Conservation (phyloP, 2,113 vertebrate genomes). For the Leptobrachium ailaonicum region DNA sequence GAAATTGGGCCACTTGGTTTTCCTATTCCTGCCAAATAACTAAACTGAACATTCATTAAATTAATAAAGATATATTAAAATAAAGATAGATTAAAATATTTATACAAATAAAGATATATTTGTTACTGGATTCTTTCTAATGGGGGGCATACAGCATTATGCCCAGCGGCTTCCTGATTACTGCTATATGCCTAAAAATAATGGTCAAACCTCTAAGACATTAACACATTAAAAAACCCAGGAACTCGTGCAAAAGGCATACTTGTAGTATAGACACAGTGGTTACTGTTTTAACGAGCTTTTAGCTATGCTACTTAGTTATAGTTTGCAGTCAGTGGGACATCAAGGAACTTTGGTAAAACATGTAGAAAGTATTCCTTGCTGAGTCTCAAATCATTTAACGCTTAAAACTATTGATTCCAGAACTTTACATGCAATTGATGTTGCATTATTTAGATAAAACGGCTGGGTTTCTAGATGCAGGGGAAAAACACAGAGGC, state of each 20-base stretch:
- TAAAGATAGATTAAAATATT: too few relatives aligned
- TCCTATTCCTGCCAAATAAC: too few relatives aligned
- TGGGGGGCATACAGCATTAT: too few relatives aligned
- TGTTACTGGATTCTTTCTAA: too few relatives aligned
- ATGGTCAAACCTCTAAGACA: too few relatives aligned
- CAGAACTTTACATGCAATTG: slow-evolving; percentile 50
- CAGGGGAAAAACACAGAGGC: slow-evolving; percentile 45
- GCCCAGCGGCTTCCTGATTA: too few relatives aligned
- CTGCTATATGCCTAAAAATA: too few relatives aligned
- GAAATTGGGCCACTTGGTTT: too few relatives aligned
- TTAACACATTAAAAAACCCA: neutral
- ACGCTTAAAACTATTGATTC: slow-evolving; percentile 50
- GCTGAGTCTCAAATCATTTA: slow-evolving; percentile 41
- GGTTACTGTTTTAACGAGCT: neutral
- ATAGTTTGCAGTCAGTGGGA: neutral
- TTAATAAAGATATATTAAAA: too few relatives aligned
- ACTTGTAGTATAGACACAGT: neutral
- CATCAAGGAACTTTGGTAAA: neutral
- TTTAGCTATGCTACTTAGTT: neutral
- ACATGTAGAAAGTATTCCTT: neutral
- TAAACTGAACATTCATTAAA: too few relatives aligned
- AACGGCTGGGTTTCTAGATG: slow-evolving; percentile 43
- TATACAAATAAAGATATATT: too few relatives aligned
- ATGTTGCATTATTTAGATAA: slow-evolving; percentile 50
- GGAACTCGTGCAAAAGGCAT: neutral